Evolutionary conservation across 1,140 invertebrate species (phyloP), one percentile per base, ranked within the genome.

Genomic region (Euwallacea fornicatus): DNA sequence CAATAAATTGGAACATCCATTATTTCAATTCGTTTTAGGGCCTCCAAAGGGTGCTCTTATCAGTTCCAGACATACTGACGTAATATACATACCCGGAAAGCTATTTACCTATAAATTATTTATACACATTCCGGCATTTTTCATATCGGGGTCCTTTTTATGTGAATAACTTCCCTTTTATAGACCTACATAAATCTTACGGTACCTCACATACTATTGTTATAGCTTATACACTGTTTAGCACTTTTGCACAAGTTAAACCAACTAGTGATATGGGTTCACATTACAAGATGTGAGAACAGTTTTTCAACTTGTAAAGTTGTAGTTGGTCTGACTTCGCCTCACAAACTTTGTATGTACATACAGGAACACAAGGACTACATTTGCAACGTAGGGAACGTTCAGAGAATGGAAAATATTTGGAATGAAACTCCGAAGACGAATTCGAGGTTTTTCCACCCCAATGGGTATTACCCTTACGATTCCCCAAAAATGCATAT

Each of bases 371-470:
- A 78, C 61, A 74, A 74, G 77, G 77, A 77, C 68, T 77, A 72
- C 73, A 78, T 78, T 74, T 78, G 77, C 77, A 78, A 73, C 72
- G 73, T 78, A 64, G 77, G 77, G 42, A 75, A 75, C 54, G 61
- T 75, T 54, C 69, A 69, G 43, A 73, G 67, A 55, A 71, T 73
- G 69, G 65, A 75, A 43, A 75, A 75, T 58, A 42, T 72, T 47
- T 42, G 58, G 46, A 13, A 72, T n/a, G 65, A 62, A 46, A 58
- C 42, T 41, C 42, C 55, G 43, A 55, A 56, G 15, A 16, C 42
- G 10, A 13, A 15, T 58, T 58, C 62, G 7, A 64, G 43, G 8
- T 21, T 60, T 50, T 42, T 44, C 11, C 60, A 33, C 11, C 50
- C 53, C n/a, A 64, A 70, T 47, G 41, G 44, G 13, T 68, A 68